A percentile compares a stretch with the other conserved stretches of the same genome.
Conservation (phyloP, 2,888 invertebrate species). For the Bimastos eiseni region DNA sequence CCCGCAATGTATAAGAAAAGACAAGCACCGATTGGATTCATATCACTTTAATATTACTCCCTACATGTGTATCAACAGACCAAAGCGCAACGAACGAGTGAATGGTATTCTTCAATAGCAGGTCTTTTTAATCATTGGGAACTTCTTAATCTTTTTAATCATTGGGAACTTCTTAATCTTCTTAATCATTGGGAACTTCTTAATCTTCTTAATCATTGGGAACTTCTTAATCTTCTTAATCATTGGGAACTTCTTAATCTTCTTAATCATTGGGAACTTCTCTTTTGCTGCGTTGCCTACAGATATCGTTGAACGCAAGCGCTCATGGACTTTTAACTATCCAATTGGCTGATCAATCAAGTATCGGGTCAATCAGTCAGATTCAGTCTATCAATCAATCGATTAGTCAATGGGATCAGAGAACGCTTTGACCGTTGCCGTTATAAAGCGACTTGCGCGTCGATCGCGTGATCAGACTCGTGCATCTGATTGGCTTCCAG, state of each 20-base stretch:
- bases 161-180: too few relatives aligned
- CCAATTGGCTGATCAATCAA: neutral
- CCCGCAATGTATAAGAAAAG: too few relatives aligned
- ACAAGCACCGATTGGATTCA: too few relatives aligned
- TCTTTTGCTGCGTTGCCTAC: neutral
- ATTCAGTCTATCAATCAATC: neutral
- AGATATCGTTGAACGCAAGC: neutral
- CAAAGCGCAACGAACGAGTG: neutral
- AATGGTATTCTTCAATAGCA: neutral
- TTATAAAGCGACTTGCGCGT: neutral
- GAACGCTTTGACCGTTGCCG: neutral
- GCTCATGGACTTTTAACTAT: neutral
- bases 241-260: too few relatives aligned
- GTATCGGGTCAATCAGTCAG: neutral
- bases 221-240: too few relatives aligned
- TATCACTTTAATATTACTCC: too few relatives aligned
- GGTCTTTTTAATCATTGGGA: neutral
- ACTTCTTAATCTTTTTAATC: too few relatives aligned
- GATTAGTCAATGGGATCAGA: neutral
- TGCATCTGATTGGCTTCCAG: neutral
- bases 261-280: neutral
- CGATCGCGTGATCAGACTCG: constrained; percentile 20
- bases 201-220: too few relatives aligned
- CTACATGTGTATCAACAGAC: too few relatives aligned
- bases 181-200: too few relatives aligned